Base-by-base conservation (phyloP, 2,797 vertebrate species). In the Alcedo atthis region DNA sequence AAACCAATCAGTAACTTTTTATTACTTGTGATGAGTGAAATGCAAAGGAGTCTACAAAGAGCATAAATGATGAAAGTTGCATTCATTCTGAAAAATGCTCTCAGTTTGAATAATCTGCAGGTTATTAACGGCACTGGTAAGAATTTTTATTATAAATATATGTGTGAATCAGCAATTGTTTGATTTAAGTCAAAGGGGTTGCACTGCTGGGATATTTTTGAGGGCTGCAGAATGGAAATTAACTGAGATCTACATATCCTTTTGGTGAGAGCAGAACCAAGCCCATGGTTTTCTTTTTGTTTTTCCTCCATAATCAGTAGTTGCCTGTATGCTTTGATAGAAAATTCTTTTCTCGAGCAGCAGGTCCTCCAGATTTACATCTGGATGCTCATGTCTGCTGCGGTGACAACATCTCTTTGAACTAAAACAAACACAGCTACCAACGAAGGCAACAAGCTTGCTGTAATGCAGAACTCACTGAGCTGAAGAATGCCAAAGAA, bases 131-230 rank as follows among this genome's bases (percentile, higher is more conserved):
- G 32, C 55, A 75, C 55, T 85, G 43, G 64, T 82, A 95, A 89
- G 88, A 85, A 89, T 90, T 94, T 93, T 94, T 93, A 92, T 94
- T 94, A 92, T 82, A 95, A 93, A 90, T 91, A 83, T 33, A 86
- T 81, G 81, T 87, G 59, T 92, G 92, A 94, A 96, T 90, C 68
- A 63, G 89, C 86, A 90, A 70, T 85, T 87, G 92, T 77, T 87
- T 54, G 78, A 55, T 46, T 94, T 87, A 81, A 93, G 87, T 87
- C 76, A 95, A 62, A 48, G 25, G 78, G 73, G 80, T 53, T 73
- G 73, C 59, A 76, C 75, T 37, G 25, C 81, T 51, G 62, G 71
- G 85, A 81, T 76, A 89, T 90, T 94, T 92, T 75, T 90, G 93
- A 94, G 84, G 86, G 75, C 71, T 89, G 40, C 66, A 58, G 63